Conservation (phyloP, 1,140 invertebrate genomes). For the Trachymyrmex cornetzi region DNA sequence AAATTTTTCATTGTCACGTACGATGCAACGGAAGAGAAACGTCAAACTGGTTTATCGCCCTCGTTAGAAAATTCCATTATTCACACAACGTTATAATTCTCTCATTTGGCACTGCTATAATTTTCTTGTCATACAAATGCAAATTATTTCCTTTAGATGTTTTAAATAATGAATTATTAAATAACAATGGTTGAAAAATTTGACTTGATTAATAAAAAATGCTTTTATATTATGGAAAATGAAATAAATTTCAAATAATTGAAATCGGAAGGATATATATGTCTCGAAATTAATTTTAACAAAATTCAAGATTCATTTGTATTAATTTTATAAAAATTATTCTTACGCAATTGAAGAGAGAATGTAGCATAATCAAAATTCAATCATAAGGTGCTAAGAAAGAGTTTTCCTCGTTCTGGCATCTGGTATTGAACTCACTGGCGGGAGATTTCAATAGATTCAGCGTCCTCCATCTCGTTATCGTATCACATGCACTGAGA, state of each 20-base stretch:
- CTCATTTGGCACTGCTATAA: conserved; percentile 15
- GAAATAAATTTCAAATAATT: conserved; percentile 16
- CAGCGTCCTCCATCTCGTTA: conserved; percentile 38
- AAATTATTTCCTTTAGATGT: conserved; percentile 4
- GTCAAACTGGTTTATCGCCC: conserved; percentile 4
- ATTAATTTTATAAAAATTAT: background rate
- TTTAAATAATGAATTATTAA: conserved; percentile 1
- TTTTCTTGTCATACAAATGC: background rate
- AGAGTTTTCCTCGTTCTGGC: background rate
- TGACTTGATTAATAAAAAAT: background rate
- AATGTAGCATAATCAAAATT: background rate
- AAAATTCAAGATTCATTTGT: background rate
- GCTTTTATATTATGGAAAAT: background rate
- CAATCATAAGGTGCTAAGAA: background rate
- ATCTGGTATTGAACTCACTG: conserved; percentile 52
- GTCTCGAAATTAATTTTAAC: background rate
- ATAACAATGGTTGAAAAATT: background rate
- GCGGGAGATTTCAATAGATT: conserved; percentile 56
- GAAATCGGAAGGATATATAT: background rate
- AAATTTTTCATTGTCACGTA: conserved; percentile 44
- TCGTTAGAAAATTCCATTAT: conserved; percentile 38
- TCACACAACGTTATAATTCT: conserved; percentile 10
- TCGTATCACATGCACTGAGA: background rate
- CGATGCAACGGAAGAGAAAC: background rate
- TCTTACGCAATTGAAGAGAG: background rate